Conservation (phyloP, 1,140 invertebrate species). For the Tetramorium simillimum region DNA sequence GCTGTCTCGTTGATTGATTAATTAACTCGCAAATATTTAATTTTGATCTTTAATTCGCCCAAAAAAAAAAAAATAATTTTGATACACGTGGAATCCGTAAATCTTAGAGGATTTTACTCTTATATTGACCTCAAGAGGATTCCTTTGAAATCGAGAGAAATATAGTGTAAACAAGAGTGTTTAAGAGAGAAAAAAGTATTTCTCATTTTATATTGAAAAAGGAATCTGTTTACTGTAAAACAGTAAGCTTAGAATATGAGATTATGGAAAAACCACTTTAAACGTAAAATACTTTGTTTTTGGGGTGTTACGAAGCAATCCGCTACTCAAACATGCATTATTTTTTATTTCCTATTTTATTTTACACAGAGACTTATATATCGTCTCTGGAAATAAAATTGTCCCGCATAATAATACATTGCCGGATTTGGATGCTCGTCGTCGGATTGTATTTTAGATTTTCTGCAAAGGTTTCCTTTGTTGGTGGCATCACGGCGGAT, state of each 20-base stretch:
- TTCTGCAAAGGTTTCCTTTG: slow-evolving; percentile 1
- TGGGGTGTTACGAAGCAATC: background rate
- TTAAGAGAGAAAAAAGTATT: no score
- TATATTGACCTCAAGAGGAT: no score
- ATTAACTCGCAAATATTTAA: background rate
- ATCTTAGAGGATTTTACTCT: no score
- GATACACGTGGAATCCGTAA: no score
- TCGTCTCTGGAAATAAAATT: slow-evolving; percentile 4
- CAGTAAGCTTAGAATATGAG: no score
- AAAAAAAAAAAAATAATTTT: no score
- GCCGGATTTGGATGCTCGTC: background rate
- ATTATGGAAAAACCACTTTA: no score
- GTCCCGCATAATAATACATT: background rate
- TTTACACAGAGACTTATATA: background rate
- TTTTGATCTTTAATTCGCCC: background rate
- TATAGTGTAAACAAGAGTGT: no score
- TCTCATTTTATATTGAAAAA: no score
- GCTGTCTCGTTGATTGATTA: background rate
- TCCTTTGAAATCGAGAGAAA: no score
- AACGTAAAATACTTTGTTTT: no score
- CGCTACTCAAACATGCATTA: background rate
- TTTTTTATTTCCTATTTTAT: background rate
- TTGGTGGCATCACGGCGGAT: background rate
- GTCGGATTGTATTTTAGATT: background rate
- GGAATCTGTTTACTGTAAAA: no score